Conservation (phyloP, 1,140 invertebrate species). For the Halictus rubicundus region DNA sequence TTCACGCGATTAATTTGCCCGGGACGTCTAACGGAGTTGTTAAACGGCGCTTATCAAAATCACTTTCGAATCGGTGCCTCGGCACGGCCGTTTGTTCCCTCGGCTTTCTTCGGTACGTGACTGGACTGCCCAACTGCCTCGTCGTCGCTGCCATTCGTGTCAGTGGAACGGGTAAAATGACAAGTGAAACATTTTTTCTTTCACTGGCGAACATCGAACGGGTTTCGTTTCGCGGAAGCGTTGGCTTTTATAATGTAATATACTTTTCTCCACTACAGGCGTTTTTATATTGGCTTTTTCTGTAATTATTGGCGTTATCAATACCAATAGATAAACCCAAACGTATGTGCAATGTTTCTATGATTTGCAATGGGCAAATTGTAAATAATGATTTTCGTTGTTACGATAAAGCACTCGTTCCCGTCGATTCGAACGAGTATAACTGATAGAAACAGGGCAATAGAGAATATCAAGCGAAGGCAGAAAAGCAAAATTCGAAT, state of each 20-base stretch:
- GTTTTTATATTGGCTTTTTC: too few species aligned
- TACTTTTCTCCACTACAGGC: too few species aligned
- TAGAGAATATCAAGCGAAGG: not conserved
- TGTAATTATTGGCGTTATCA: too few species aligned
- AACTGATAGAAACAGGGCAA: not conserved
- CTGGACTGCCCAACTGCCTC: not conserved
- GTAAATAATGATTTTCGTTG: too few species aligned
- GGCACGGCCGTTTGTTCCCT: slow-evolving; percentile 12
- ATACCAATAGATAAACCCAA: too few species aligned
- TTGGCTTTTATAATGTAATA: too few species aligned
- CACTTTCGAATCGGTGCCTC: slow-evolving; percentile 39
- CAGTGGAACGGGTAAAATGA: slow-evolving; percentile 33
- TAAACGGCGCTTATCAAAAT: slow-evolving; percentile 5
- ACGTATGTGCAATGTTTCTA: too few species aligned
- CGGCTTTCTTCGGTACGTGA: slow-evolving; percentile 46
- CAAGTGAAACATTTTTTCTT: slow-evolving; percentile 29
- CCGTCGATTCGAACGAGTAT: not conserved
- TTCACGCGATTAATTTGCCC: not conserved
- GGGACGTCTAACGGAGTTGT: not conserved
- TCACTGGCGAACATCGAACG: not conserved
- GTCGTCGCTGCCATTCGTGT: slow-evolving; percentile 20
- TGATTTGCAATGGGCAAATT: too few species aligned
- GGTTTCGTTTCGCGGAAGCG: not conserved
- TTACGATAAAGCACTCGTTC: too few species aligned
- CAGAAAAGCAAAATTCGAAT: slow-evolving; percentile 7